phyloP scores from a whole-genome alignment of 1,140 invertebrate species.

The Sarcophaga peregrina region DNA sequence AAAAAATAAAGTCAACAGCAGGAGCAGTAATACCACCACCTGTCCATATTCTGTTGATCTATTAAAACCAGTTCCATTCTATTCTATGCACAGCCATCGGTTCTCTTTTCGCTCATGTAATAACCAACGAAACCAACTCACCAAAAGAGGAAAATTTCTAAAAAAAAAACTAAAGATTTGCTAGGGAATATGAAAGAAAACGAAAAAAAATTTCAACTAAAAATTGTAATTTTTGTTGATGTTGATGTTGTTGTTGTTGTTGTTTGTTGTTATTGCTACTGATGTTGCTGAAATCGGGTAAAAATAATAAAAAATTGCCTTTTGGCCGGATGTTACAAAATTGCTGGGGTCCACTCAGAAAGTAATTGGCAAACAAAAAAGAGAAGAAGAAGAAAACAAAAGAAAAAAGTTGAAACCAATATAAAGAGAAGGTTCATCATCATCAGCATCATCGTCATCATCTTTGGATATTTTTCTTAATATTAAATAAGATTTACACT shows the following conservation, averaged over 20 bases:
- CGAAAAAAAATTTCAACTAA: not conserved
- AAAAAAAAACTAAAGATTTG: not conserved
- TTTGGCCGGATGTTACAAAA: constrained; percentile 43
- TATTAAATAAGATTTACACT: too few relatives aligned
- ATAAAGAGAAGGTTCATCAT: constrained; percentile 20
- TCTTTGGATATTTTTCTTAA: too few relatives aligned
- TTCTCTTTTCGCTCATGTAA: not conserved
- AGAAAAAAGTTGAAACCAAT: not conserved
- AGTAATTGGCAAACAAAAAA: constrained; percentile 36
- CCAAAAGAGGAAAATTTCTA: constrained; percentile 33
- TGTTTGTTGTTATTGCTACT: not conserved
- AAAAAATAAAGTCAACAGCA: not conserved
- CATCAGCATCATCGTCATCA: not conserved
- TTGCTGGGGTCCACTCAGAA: constrained; percentile 33
- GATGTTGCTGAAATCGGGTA: constrained; percentile 1
- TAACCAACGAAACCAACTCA: not conserved
- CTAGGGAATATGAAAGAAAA: not conserved
- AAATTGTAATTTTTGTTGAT: constrained; percentile 1
- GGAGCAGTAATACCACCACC: not conserved
- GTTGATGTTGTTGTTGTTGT: not conserved
- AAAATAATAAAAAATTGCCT: constrained; percentile 42
- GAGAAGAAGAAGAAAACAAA: not conserved
- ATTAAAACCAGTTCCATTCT: constrained; percentile 38
- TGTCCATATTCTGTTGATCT: constrained; percentile 33
- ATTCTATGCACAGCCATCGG: not conserved